Evolutionary conservation across 2,888 invertebrate species (phyloP).

Genomic region (Synanthedon andrenaeformis): DNA sequence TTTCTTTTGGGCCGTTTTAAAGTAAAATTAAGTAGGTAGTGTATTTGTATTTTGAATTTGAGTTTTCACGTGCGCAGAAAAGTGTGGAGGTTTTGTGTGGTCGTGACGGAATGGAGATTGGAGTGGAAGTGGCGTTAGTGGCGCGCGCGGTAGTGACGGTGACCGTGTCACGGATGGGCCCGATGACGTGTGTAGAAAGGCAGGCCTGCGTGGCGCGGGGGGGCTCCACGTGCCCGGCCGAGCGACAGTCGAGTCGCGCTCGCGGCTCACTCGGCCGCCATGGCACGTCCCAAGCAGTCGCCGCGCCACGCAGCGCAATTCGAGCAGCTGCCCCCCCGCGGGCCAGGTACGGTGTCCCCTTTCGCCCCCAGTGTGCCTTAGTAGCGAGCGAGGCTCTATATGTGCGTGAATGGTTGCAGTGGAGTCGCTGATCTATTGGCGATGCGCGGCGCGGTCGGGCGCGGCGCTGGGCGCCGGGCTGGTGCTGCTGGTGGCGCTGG

Average conservation of each 20-base stretch:
- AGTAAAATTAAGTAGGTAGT: too few species aligned
- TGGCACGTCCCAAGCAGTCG: conserved; percentile 66
- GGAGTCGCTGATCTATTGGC: conserved; percentile 98
- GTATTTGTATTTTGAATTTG: too few species aligned
- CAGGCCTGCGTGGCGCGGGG: conserved; percentile 15
- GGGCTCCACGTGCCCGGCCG: conserved; percentile 22
- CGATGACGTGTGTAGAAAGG: conserved; percentile 27
- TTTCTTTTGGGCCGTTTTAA: too few species aligned
- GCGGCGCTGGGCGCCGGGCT: conserved; percentile 92
- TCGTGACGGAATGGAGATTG: too few species aligned
- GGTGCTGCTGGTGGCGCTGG: conserved; percentile 90
- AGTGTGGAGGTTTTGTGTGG: too few species aligned
- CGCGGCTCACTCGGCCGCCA: conserved; percentile 58
- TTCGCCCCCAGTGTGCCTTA: conserved; percentile 1
- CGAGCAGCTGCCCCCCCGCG: conserved; percentile 58
- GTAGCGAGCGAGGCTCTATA: too few species aligned
- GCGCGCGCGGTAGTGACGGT: conserved; percentile 7
- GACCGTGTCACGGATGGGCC: conserved; percentile 23
- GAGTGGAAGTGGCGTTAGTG: neutral
- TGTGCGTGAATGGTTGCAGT: conserved; percentile 69
- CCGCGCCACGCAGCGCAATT: conserved; percentile 55
- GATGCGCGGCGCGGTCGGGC: conserved; percentile 94
- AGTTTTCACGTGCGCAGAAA: too few species aligned
- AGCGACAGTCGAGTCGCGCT: conserved; percentile 14
- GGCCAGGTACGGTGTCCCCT: conserved; percentile 46